Evolutionary conservation across 2,888 invertebrate genomes (phyloP), one percentile per base, ranked within the genome.

Genomic region (Apoderus coryli): DNA sequence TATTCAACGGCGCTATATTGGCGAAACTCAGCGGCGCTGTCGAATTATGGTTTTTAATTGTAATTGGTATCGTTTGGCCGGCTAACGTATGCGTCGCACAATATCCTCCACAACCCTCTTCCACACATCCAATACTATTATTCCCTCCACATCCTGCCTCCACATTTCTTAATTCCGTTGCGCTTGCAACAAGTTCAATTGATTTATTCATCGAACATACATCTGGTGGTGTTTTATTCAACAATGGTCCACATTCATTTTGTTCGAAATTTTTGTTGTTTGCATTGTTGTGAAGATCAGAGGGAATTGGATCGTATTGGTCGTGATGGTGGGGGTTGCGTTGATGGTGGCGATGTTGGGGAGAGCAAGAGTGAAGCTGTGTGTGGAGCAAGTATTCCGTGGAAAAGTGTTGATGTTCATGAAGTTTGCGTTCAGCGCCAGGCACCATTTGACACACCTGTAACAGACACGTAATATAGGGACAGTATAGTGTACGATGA

Each of bases 361-460:
- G n/a, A n/a, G n/a, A n/a, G n/a, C n/a, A n/a, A 2, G 48, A 40
- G 29, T 51, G 50, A n/a, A n/a, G n/a, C n/a, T n/a, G n/a, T n/a
- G n/a, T n/a, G n/a, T 48, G 44, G 26, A 65, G 60, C 25, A 65
- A 51, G 43, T 64, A 66, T 41, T 67, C 67, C 22, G 58, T 62
- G 37, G 65, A 64, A 16, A 64, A 46, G 4, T 63, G 60, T 41
- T 65, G 62, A 37, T 67, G 65, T 41, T 67, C 68, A 4, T 64
- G 59, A 10, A 67, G 54, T 44, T 66, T 65, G 22, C 69, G 54
- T 39, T 68, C 68, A 1, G 67, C 68, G 2, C 69, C 69, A 2
- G 69, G 69, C 4, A 69, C 69, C 64, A 68, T 68, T 27, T 66
- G 64, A 34, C 67, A 57, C n/a, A 67, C 67, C 66, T 67, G 46